Evolutionary conservation across 2,888 invertebrate genomes (phyloP), one percentile per base, ranked within the genome.

Genomic region (Drosophila recens): DNA sequence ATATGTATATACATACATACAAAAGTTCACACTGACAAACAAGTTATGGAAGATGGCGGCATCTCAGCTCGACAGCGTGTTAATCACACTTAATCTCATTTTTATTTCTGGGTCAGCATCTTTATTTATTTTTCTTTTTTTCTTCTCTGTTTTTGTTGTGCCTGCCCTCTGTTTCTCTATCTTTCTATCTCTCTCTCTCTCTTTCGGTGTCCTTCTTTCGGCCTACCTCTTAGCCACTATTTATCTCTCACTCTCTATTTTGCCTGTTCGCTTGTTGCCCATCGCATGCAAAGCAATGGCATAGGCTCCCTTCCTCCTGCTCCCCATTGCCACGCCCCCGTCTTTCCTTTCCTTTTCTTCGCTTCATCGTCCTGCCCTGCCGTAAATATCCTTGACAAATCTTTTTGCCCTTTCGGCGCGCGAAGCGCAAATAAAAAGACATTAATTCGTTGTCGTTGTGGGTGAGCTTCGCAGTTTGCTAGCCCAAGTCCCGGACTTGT

Each of bases 61-160:
- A 70, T 71, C 82, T 69, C 79, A 86, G 72, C 77, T 70, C 70
- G 77, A 79, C 86, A 75, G 87, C 79, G 85, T 88, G 78, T 89
- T 89, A 89, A 90, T 89, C 90, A 87, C 89, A 86, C 85, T 90
- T 89, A 90, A 90, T 90, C 89, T 89, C 80, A 83, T 84, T 89
- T 89, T 89, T 89, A 89, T 89, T 87, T 84, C 87, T 90, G 86
- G 90, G 90, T 90, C 90, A 89, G 89, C 90, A 89, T 86, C 84
- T 89, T 89, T 82, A 80, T 86, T 73, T 75, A 74, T 75, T 59
- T 72, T 30, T 30, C 2, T 8, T 30, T 63, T 66, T 58, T 72
- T 59, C 52, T 68, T 64, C 62, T 52, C 38, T 48, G 23, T 36
- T 66, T 59, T 61, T 70, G 34, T 62, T 53, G 54, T 52, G 54